phyloP scores from a whole-genome alignment of 92 coral and sea anemone species.

The Actinostola sp. region DNA sequence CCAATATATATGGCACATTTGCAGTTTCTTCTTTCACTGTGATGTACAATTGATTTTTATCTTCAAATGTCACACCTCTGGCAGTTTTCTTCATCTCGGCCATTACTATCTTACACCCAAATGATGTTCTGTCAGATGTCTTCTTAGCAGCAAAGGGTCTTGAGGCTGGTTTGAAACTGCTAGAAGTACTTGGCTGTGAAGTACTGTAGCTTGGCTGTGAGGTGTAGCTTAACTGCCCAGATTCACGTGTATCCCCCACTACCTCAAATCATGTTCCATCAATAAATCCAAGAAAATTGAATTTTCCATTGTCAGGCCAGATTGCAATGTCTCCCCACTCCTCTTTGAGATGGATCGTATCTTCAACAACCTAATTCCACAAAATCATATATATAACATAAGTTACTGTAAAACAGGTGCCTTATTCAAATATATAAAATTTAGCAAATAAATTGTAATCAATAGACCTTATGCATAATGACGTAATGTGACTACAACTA shows the following conservation, averaged over 20 bases:
- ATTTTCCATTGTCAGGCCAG: background rate
- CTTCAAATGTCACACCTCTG: background rate
- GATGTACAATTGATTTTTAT: background rate
- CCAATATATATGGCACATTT: slow-evolving; percentile 27
- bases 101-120: background rate
- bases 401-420: background rate
- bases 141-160: background rate
- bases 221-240: background rate
- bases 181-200: background rate
- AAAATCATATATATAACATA: background rate
- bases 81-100: background rate
- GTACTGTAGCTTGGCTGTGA: background rate
- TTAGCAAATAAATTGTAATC: too few species aligned
- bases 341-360: background rate
- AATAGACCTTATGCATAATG: too few species aligned
- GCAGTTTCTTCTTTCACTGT: slow-evolving; percentile 10
- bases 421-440: too few species aligned
- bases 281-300: background rate
- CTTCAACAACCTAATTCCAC: background rate
- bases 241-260: background rate
- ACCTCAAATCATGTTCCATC: background rate
- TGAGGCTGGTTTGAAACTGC: background rate
- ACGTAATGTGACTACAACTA: too few species aligned
- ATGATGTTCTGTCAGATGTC: background rate
- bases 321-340: background rate